A percentile compares a stretch with the other conserved stretches of the same genome.
Conservation (phyloP, 2,888 invertebrate species). For the Dusona sp. region DNA sequence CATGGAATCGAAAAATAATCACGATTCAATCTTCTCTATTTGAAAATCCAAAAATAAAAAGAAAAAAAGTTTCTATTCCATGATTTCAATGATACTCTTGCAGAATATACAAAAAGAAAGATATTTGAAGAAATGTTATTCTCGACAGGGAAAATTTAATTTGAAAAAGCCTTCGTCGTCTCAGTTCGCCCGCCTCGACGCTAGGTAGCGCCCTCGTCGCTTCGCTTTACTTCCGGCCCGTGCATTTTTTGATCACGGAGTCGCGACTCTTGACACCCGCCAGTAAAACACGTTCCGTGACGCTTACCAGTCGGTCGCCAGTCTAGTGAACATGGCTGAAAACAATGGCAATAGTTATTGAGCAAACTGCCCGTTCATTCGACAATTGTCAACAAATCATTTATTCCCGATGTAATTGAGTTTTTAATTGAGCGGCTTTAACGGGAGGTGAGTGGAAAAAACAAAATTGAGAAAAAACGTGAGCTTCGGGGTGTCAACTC, state of each 20-base stretch:
- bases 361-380: slow-evolving; percentile 73
- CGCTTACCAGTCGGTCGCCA: slow-evolving; percentile 72
- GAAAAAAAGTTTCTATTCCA: not conserved
- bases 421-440: slow-evolving; percentile 40
- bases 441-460: slow-evolving; percentile 62
- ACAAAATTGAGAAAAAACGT: not conserved
- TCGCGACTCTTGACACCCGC: slow-evolving; percentile 45
- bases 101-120: not conserved
- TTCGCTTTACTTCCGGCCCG: slow-evolving; percentile 28
- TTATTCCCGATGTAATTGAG: slow-evolving; percentile 70
- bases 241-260: slow-evolving; percentile 37
- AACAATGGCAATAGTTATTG: slow-evolving; percentile 80
- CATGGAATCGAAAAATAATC: not conserved
- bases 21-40: not conserved
- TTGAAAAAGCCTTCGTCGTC: not conserved
- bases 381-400: slow-evolving; percentile 79
- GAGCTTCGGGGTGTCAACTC: slow-evolving; percentile 37
- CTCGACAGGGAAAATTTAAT: not conserved
- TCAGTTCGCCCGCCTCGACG: not conserved
- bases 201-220: slow-evolving; percentile 40
- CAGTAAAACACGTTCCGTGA: slow-evolving; percentile 57
- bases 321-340: slow-evolving; percentile 81
- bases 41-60: not conserved
- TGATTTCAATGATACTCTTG: not conserved
- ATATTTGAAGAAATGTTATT: not conserved